Conservation (phyloP, 2,113 vertebrate genomes). For the Callorhinus ursinus region DNA sequence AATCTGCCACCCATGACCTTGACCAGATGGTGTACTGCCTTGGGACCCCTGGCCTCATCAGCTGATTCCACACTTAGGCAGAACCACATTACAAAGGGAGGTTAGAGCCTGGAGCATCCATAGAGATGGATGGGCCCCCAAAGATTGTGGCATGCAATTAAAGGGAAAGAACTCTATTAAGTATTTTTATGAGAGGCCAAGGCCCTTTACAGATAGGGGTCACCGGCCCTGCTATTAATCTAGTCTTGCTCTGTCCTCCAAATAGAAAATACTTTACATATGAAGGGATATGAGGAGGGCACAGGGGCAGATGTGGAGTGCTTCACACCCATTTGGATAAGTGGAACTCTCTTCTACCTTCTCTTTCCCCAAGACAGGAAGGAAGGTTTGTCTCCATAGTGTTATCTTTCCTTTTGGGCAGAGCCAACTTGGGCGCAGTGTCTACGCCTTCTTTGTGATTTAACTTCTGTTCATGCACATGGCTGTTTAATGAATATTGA, state of each 20-base stretch:
- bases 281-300: constrained; percentile 35
- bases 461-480: constrained; percentile 73
- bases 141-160: constrained; percentile 80
- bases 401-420: constrained; percentile 30
- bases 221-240: constrained; percentile 52
- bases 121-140: constrained; percentile 71
- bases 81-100: constrained; percentile 67
- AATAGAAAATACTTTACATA: constrained; percentile 76
- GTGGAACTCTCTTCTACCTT: background rate
- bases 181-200: constrained; percentile 70
- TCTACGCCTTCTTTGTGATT: constrained; percentile 78
- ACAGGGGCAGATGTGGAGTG: background rate
- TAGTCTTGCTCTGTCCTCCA: constrained; percentile 66
- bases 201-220: constrained; percentile 67
- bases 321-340: constrained; percentile 2
- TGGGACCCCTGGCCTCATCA: constrained; percentile 80
- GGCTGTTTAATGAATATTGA: constrained; percentile 69
- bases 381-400: background rate
- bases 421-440: constrained; percentile 68
- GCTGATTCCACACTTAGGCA: constrained; percentile 76
- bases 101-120: constrained; percentile 44
- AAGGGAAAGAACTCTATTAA: constrained; percentile 80
- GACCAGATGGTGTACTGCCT: constrained; percentile 76
- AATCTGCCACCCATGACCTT: constrained; percentile 81
- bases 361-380: background rate